Percentiles rank a stretch among this genome's conserved stretches.
phyloP scores from a whole-genome alignment of 2,113 vertebrate species.

The Peromyscus polionotus region DNA sequence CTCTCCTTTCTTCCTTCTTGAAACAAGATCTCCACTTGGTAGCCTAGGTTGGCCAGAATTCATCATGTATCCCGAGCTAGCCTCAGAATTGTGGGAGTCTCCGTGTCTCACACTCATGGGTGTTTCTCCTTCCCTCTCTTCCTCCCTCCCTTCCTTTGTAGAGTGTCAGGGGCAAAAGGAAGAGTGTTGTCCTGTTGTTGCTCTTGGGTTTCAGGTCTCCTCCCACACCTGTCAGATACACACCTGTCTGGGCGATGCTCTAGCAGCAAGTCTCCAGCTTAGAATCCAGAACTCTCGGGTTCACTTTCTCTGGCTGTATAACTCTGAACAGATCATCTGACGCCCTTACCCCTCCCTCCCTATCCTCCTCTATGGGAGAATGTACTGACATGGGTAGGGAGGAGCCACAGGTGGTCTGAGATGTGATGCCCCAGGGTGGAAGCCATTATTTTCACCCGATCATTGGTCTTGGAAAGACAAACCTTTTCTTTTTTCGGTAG shows the following conservation, averaged over 20 bases:
- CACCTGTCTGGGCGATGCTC: not conserved
- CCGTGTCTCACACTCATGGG: not conserved
- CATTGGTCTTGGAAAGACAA: constrained; percentile 2
- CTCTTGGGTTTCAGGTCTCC: not conserved
- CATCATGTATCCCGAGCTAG: too few species aligned
- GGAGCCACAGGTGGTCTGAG: not conserved
- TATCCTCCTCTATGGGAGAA: not conserved
- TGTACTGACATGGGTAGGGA: not conserved
- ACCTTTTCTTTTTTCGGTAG: not conserved
- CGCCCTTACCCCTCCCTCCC: not conserved
- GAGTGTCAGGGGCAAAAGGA: not conserved
- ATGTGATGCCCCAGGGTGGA: not conserved
- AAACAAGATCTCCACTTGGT: not conserved
- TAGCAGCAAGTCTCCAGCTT: not conserved
- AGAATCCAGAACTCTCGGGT: not conserved
- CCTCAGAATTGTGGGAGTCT: too few species aligned
- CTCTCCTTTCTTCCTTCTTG: not conserved
- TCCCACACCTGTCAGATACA: not conserved
- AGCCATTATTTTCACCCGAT: not conserved
- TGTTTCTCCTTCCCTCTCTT: not conserved
- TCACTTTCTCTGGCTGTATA: not conserved
- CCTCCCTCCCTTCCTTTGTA: not conserved
- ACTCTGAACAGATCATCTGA: not conserved
- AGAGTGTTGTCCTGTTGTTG: not conserved
- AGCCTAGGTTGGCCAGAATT: not conserved